These are phyloP conservation scores for Cryptotis parvus DNA, from an alignment of 2,113 vertebrate species.

Conservation along the genomic window DNA sequence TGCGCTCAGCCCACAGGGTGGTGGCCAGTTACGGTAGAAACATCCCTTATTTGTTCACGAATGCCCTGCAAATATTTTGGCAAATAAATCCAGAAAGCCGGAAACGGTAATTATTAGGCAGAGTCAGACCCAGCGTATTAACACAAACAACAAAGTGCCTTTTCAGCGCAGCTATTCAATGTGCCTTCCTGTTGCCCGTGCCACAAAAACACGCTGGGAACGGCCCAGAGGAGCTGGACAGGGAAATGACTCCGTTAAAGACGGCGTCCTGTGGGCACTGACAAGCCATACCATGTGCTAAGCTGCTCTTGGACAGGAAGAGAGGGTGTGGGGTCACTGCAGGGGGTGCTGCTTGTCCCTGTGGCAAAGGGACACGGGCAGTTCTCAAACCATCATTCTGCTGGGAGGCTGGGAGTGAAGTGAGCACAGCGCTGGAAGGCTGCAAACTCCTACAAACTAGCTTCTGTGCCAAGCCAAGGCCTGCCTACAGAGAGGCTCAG, in stretches of 20 bases:
- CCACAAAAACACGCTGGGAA: conserved; percentile 65
- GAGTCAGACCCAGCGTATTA: conserved; percentile 76
- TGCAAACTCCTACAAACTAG: neutral
- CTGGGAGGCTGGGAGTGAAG: neutral
- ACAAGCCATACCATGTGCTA: conserved; percentile 32
- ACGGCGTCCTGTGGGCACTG: conserved; percentile 38
- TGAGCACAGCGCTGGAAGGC: neutral
- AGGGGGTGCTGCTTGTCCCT: conserved; percentile 15
- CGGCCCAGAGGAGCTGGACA: conserved; percentile 52
- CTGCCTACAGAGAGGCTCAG: accelerated
- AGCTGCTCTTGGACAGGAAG: conserved; percentile 76
- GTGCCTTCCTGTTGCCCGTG: conserved; percentile 66
- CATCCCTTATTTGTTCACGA: conserved; percentile 71
- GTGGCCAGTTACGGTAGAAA: conserved; percentile 62
- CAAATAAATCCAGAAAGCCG: conserved; percentile 74
- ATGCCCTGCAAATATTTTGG: conserved; percentile 74
- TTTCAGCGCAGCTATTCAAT: conserved; percentile 74
- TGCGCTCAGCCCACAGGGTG: conserved; percentile 31
- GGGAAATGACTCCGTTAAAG: conserved; percentile 72
- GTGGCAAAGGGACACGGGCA: conserved; percentile 40
- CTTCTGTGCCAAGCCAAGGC: neutral
- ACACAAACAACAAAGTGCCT: conserved; percentile 81
- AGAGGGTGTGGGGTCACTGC: conserved; percentile 4
- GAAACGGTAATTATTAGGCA: conserved; percentile 74
- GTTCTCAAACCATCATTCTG: neutral